Percentiles rank a stretch among this genome's conserved stretches.
phyloP scores from a whole-genome alignment of 2,113 vertebrate genomes.

The Erythrolamprus reginae region DNA sequence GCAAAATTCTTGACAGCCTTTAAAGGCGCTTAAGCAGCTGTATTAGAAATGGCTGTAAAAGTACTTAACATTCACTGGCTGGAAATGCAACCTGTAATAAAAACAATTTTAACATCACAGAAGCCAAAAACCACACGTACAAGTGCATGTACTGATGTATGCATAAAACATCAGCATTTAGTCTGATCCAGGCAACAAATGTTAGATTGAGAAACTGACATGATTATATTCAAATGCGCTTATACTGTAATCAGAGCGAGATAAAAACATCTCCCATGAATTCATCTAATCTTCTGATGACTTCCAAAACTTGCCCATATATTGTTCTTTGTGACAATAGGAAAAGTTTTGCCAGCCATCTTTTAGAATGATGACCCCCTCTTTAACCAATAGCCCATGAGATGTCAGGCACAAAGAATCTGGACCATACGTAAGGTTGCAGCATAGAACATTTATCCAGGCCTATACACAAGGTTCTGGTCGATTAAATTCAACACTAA shows the following conservation, averaged over 20 bases:
- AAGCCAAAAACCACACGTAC: conserved; percentile 58
- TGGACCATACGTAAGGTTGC: not conserved
- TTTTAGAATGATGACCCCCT: not conserved
- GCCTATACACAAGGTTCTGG: not conserved
- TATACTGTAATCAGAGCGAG: not conserved
- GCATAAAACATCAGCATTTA: not conserved
- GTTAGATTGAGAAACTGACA: not conserved
- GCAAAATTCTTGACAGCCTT: conserved; percentile 59
- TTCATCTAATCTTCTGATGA: not conserved
- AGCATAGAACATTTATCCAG: not conserved
- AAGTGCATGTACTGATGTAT: conserved; percentile 11
- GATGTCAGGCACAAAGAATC: not conserved
- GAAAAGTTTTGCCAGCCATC: not conserved
- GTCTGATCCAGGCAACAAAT: not conserved
- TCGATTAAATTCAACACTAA: not conserved
- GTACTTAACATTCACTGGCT: conserved; percentile 77
- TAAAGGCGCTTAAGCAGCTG: conserved; percentile 73
- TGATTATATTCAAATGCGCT: not conserved
- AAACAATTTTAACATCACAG: conserved; percentile 75
- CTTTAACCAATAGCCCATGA: not conserved
- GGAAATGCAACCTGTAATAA: conserved; percentile 77
- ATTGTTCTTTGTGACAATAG: not conserved
- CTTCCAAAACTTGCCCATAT: not conserved
- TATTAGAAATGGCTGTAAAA: conserved; percentile 74
- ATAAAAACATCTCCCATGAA: not conserved